These are phyloP conservation scores for Eumacrocentrus americanus DNA, from an alignment of 2,888 invertebrate species.

Conservation along the genomic window DNA sequence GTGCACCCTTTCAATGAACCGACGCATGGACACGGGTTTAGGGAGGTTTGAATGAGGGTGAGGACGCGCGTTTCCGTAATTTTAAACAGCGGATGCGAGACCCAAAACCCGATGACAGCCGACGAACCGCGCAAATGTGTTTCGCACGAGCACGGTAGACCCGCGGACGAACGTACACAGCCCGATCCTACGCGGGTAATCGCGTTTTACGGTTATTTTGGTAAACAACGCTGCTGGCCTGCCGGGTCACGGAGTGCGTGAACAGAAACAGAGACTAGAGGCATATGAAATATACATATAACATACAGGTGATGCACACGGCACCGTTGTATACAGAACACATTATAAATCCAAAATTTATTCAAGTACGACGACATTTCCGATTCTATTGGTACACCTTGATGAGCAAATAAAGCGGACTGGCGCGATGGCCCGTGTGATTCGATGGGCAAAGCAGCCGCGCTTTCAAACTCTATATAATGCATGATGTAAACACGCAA, in stretches of 20 bases:
- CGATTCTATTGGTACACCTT: constrained; percentile 18
- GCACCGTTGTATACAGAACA: neutral
- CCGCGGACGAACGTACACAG: neutral
- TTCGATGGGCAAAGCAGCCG: neutral
- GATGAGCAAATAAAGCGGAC: constrained; percentile 16
- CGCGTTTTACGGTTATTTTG: constrained; percentile 44
- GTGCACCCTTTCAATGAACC: too few relatives aligned
- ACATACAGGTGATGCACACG: neutral
- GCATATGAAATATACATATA: neutral
- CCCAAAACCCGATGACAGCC: constrained; percentile 18
- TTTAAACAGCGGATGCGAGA: neutral
- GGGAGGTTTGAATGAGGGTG: neutral
- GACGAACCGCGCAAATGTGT: constrained; percentile 16
- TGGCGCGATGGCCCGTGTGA: constrained; percentile 1
- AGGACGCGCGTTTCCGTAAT: constrained; percentile 5
- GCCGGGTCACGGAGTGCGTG: neutral
- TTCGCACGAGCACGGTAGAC: constrained; percentile 5
- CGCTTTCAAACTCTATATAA: too few relatives aligned
- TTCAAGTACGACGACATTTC: constrained; percentile 15
- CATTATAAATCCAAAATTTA: constrained; percentile 18
- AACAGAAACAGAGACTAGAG: neutral
- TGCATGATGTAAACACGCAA: too few relatives aligned
- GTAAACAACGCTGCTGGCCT: constrained; percentile 32
- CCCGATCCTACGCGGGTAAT: constrained; percentile 38
- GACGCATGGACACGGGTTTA: constrained; percentile 10